A percentile compares a stretch with the other conserved stretches of the same genome.
phyloP scores from a whole-genome alignment of 1,140 invertebrate species.

The Cherax destructor region DNA sequence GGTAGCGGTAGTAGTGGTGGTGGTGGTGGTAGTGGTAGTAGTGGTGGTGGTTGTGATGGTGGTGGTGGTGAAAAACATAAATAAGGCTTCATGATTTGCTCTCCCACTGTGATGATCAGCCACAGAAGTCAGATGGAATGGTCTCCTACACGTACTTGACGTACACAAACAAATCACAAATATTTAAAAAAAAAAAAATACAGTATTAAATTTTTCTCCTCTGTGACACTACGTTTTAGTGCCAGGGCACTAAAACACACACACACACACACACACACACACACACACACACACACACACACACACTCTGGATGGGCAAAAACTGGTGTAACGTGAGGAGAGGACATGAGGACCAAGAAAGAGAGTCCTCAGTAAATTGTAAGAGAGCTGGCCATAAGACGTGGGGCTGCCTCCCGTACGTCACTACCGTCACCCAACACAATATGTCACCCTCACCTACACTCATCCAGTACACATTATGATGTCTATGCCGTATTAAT shows the following conservation, averaged over 20 bases:
- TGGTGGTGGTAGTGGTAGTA: too few relatives aligned
- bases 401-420: slow-evolving; percentile 55
- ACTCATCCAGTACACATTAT: slow-evolving; percentile 8
- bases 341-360: slow-evolving; percentile 23
- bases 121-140: too few relatives aligned
- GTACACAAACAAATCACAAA: too few relatives aligned
- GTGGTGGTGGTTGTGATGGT: too few relatives aligned
- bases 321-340: slow-evolving; percentile 39
- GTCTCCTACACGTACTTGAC: too few relatives aligned
- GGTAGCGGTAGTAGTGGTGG: neutral
- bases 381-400: slow-evolving; percentile 53
- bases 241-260: too few relatives aligned
- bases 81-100: too few relatives aligned
- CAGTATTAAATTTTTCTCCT: too few relatives aligned
- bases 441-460: slow-evolving; percentile 39
- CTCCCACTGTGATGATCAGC: too few relatives aligned
- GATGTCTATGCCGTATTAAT: slow-evolving; percentile 20
- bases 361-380: slow-evolving; percentile 55
- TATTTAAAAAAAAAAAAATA: too few relatives aligned
- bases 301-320: neutral
- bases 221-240: too few relatives aligned
- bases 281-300: neutral
- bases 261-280: neutral
- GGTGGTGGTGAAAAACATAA: too few relatives aligned
- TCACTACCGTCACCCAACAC: slow-evolving; percentile 46